Evolutionary conservation across 2,113 vertebrate species (phyloP).

Genomic region (Orthonyx spaldingii): DNA sequence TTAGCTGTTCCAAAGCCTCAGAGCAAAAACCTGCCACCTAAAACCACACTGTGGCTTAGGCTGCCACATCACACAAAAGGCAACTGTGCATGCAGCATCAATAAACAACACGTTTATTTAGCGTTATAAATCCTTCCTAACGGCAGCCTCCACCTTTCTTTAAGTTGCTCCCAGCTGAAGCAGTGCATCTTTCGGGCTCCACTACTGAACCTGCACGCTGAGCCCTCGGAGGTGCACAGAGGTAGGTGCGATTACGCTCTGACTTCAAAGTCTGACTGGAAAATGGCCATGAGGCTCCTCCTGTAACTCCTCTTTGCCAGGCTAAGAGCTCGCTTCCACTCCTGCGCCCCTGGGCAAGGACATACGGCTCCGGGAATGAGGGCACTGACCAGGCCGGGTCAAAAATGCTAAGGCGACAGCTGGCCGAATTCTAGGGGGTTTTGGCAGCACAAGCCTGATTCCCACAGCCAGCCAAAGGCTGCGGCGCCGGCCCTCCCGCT

Average conservation of each 20-base stretch:
- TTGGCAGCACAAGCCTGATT: background rate
- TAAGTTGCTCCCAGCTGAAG: background rate
- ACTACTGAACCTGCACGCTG: background rate
- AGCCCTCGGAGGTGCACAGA: background rate
- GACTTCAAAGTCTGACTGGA: background rate
- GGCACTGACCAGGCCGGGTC: background rate
- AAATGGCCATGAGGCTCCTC: fast-evolving
- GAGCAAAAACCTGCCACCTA: background rate
- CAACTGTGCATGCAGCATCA: background rate
- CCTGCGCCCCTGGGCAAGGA: background rate
- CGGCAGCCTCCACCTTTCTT: background rate
- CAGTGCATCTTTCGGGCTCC: background rate
- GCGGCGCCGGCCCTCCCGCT: background rate
- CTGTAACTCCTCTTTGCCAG: background rate
- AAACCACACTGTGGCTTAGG: background rate
- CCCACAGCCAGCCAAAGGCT: background rate
- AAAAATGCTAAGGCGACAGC: fast-evolving
- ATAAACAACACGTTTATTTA: background rate
- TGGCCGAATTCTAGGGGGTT: background rate
- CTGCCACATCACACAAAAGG: background rate
- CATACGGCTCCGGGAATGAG: fast-evolving
- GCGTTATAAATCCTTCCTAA: background rate
- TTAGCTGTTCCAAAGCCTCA: background rate
- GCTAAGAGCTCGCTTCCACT: background rate
- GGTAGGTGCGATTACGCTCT: fast-evolving